Conservation (phyloP, 2,113 vertebrate genomes). For the Chionodraco myersi region DNA sequence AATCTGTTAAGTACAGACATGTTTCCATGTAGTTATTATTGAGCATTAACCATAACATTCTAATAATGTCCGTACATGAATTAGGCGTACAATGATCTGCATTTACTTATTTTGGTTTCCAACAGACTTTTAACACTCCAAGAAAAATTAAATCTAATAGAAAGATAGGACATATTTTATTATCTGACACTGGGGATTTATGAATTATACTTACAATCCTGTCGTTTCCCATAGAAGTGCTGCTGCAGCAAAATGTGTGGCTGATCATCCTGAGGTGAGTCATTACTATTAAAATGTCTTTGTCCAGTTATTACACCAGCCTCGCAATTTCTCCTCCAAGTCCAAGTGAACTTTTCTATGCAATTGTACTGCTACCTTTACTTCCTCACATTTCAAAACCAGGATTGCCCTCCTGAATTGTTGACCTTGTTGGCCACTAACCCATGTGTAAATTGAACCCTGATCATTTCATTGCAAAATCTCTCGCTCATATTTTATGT, state of each 20-base stretch:
- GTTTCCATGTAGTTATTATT: constrained; percentile 1
- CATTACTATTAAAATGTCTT: constrained; percentile 56
- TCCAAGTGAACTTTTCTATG: constrained; percentile 12
- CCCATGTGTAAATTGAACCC: too few relatives aligned
- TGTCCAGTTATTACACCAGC: constrained; percentile 60
- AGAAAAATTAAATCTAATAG: constrained; percentile 35
- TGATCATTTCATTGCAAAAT: too few relatives aligned
- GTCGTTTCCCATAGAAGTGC: constrained; percentile 50
- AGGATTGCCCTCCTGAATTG: neutral
- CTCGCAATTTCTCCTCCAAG: constrained; percentile 39
- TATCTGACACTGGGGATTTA: constrained; percentile 42
- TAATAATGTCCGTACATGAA: neutral
- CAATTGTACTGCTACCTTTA: constrained; percentile 26
- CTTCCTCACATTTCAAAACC: constrained; percentile 10
- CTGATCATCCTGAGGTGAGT: constrained; percentile 55
- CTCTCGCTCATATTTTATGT: neutral
- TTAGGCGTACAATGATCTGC: neutral
- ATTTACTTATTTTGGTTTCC: constrained; percentile 24
- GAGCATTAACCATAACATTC: neutral
- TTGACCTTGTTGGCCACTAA: neutral
- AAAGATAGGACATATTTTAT: constrained; percentile 42
- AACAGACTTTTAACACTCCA: constrained; percentile 8
- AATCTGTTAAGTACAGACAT: constrained; percentile 5
- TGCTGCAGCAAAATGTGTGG: constrained; percentile 38
- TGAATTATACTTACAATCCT: constrained; percentile 17